Conservation (phyloP, 2,888 invertebrate genomes). For the Amblyjoppa proteus region DNA sequence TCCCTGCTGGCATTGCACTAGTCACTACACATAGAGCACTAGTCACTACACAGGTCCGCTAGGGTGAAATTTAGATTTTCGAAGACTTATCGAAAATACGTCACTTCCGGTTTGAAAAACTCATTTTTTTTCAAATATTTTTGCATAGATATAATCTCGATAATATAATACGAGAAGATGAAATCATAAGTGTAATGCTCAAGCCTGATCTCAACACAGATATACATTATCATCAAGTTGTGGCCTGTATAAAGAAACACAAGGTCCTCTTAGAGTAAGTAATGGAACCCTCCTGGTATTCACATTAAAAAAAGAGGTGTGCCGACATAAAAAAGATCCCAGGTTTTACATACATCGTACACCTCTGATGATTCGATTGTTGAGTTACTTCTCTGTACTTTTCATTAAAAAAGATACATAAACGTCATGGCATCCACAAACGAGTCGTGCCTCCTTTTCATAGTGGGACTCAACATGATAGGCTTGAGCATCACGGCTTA, state of each 20-base stretch:
- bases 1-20: too few species aligned
- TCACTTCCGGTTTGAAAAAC: background rate
- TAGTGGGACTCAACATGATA: background rate
- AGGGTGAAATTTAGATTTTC: too few species aligned
- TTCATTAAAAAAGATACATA: background rate
- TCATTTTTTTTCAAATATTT: background rate
- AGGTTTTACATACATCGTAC: background rate
- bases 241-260: slow-evolving; percentile 9
- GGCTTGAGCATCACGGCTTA: background rate
- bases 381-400: background rate
- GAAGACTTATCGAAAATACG: too few species aligned
- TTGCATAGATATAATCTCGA: slow-evolving; percentile 1
- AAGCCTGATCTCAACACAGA: background rate
- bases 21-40: too few species aligned
- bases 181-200: background rate
- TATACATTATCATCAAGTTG: slow-evolving; percentile 13
- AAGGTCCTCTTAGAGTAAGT: background rate
- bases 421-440: background rate
- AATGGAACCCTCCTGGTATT: background rate
- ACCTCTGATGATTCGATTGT: too few species aligned
- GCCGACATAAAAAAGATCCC: too few species aligned
- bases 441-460: background rate
- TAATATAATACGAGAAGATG: background rate
- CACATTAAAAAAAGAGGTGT: too few species aligned
- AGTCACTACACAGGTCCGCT: too few species aligned